Percentiles rank a stretch among this genome's conserved stretches.
phyloP scores from a whole-genome alignment of 2,113 vertebrate genomes.

The Chloroceryle aenea region DNA sequence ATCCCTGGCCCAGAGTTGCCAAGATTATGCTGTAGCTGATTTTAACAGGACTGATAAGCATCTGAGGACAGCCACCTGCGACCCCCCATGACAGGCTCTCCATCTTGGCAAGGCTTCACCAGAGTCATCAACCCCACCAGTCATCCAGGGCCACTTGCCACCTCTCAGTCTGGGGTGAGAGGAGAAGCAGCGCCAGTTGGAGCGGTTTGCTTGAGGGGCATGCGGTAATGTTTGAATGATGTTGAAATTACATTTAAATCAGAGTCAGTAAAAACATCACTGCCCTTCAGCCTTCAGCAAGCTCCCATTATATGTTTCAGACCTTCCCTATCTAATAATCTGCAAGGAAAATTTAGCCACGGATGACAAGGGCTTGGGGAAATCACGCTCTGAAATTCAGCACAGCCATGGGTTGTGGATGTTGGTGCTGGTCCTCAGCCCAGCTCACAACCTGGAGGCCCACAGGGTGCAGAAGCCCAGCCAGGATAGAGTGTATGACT shows the following conservation, averaged over 20 bases:
- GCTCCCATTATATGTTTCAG: not conserved
- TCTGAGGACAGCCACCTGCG: rapidly evolving
- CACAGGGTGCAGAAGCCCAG: not conserved
- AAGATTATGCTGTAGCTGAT: not conserved
- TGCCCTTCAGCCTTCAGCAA: not conserved
- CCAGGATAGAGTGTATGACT: not conserved
- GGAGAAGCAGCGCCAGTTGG: not conserved
- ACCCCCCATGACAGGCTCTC: not conserved
- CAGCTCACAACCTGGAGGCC: not conserved
- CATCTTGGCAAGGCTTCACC: not conserved
- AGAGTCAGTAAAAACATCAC: not conserved
- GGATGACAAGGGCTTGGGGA: not conserved
- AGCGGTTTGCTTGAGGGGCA: not conserved
- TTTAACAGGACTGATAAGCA: not conserved
- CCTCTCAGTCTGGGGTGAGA: not conserved
- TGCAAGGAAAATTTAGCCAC: not conserved
- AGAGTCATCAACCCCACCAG: not conserved
- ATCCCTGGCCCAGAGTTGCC: not conserved
- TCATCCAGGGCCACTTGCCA: not conserved
- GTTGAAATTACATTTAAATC: not conserved
- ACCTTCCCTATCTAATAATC: not conserved
- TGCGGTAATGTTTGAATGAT: not conserved
- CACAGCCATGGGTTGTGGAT: not conserved
- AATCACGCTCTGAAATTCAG: not conserved
- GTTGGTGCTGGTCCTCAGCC: not conserved